phyloP scores from a whole-genome alignment of 2,888 invertebrate genomes.

The Aspidapion aeneum region DNA sequence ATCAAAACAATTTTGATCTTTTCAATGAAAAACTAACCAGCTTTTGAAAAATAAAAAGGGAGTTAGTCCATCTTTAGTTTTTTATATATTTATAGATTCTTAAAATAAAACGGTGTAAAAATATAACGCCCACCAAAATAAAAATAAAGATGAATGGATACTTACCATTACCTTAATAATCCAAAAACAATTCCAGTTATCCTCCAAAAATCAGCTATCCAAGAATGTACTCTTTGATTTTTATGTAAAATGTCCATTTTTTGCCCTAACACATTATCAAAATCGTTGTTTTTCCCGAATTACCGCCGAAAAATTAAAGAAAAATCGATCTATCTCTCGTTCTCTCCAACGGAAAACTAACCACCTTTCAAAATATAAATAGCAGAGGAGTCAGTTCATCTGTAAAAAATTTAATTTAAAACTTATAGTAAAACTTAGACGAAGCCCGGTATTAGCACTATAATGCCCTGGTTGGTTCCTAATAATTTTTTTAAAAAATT shows the following conservation, averaged over 20 bases:
- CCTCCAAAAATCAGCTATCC: neutral
- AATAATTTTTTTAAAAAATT: slow-evolving; percentile 13
- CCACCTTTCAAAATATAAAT: too few relatives aligned
- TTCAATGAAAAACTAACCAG: slow-evolving; percentile 30
- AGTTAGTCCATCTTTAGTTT: slow-evolving; percentile 43
- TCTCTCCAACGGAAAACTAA: too few relatives aligned
- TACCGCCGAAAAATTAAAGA: too few relatives aligned
- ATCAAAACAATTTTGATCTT: slow-evolving; percentile 6
- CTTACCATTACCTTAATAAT: neutral
- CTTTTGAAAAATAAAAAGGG: slow-evolving; percentile 30
- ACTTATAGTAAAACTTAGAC: slow-evolving; percentile 20
- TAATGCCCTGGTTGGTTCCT: slow-evolving; percentile 46
- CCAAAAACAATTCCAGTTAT: neutral
- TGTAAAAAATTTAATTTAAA: slow-evolving; percentile 19
- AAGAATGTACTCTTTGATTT: neutral
- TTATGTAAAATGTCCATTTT: too few relatives aligned
- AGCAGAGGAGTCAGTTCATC: too few relatives aligned
- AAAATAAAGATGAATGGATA: neutral
- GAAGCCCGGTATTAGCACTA: slow-evolving; percentile 45
- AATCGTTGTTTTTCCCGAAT: too few relatives aligned
- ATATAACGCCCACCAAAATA: too few relatives aligned
- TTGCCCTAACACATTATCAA: too few relatives aligned
- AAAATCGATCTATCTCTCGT: too few relatives aligned
- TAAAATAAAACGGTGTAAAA: too few relatives aligned
- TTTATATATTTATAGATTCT: too few relatives aligned